phyloP scores from a whole-genome alignment of 2,797 vertebrate genomes.

The Numenius phaeopus region DNA sequence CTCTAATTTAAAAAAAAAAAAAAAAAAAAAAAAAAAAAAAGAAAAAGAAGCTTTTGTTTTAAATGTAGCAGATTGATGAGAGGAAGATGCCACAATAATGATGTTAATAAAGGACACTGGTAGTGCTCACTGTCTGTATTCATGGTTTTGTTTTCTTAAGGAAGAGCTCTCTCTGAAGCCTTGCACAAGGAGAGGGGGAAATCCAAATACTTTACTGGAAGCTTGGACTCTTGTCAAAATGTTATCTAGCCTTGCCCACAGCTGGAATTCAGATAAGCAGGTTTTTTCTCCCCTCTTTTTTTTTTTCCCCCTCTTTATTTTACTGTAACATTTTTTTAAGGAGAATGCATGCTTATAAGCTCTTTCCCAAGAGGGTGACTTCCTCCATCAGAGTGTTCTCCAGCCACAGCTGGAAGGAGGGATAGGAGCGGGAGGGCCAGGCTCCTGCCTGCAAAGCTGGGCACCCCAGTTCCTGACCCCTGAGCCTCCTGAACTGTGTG shows the following conservation, averaged over 20 bases:
- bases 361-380: neutral
- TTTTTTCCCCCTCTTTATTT: neutral
- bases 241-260: slow-evolving; percentile 42
- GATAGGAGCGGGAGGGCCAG: neutral
- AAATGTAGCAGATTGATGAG: neutral
- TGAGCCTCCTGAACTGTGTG: neutral
- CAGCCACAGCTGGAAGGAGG: neutral
- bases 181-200: neutral
- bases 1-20: too few relatives aligned
- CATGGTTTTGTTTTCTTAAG: neutral
- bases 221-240: slow-evolving; percentile 45
- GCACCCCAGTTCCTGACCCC: neutral
- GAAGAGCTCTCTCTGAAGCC: neutral
- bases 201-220: slow-evolving; percentile 8
- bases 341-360: neutral
- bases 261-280: slow-evolving; percentile 39
- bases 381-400: rapidly evolving
- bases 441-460: neutral
- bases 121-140: neutral
- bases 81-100: neutral
- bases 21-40: neutral
- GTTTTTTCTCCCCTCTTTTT: neutral
- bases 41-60: neutral
- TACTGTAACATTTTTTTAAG: neutral
- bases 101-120: neutral